A percentile compares a stretch with the other conserved stretches of the same genome.
Conservation (phyloP, 2,888 invertebrate species). For the Eupithecia subfuscata region DNA sequence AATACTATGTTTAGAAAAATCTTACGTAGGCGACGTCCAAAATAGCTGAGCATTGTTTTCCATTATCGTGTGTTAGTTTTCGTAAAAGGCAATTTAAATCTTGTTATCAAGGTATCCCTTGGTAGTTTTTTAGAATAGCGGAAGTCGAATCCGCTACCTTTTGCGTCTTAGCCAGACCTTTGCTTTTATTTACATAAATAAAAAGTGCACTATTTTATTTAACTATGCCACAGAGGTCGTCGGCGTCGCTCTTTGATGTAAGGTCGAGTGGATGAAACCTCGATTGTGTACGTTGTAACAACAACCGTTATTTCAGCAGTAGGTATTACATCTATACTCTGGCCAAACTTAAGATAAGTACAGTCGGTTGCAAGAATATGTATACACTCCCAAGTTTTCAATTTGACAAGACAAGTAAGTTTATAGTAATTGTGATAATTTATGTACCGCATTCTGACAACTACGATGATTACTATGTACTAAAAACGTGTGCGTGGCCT, state of each 20-base stretch:
- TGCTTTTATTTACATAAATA: not conserved
- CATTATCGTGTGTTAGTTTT: too few species aligned
- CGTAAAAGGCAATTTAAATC: too few species aligned
- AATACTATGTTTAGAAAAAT: not conserved
- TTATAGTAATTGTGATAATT: too few species aligned
- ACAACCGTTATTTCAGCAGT: not conserved
- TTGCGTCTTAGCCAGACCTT: not conserved
- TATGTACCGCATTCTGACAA: too few species aligned
- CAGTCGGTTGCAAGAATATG: too few species aligned
- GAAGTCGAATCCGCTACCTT: not conserved
- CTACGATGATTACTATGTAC: too few species aligned
- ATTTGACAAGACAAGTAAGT: too few species aligned
- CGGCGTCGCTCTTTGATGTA: not conserved
- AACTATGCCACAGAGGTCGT: not conserved
- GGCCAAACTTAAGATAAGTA: too few species aligned
- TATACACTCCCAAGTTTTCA: too few species aligned
- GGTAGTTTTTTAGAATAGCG: not conserved
- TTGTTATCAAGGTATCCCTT: too few species aligned
- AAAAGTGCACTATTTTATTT: too few species aligned
- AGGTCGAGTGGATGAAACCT: not conserved
- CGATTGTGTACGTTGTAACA: not conserved
- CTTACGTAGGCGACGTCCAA: not conserved
- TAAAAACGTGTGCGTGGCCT: too few species aligned
- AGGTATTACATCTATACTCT: not conserved
- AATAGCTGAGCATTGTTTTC: not conserved